phyloP scores from a whole-genome alignment of 1,140 invertebrate genomes.

The Monochamus saltuarius region DNA sequence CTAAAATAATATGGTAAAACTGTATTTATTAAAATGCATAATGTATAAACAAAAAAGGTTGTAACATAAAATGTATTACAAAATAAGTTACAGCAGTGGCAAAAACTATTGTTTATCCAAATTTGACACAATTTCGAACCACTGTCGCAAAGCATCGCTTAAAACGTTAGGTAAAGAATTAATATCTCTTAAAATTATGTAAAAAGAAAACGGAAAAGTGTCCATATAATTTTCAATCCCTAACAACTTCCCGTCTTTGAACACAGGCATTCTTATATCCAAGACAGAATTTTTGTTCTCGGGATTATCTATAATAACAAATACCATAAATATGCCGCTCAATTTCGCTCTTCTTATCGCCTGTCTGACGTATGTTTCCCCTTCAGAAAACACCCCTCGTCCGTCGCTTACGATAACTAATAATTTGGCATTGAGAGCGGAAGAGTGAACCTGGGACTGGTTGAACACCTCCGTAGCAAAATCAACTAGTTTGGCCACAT shows the following conservation, averaged over 20 bases:
- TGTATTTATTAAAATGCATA: constrained; percentile 2
- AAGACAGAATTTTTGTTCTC: constrained; percentile 90
- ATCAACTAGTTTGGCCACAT: constrained; percentile 77
- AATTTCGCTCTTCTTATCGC: constrained; percentile 80
- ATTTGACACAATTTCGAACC: constrained; percentile 94
- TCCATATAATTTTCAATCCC: constrained; percentile 83
- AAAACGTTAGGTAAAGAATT: constrained; percentile 83
- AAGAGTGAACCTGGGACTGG: constrained; percentile 36
- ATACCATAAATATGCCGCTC: constrained; percentile 88
- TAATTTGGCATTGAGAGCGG: constrained; percentile 72
- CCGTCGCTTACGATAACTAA: constrained; percentile 94
- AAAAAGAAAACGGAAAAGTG: constrained; percentile 98
- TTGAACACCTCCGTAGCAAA: constrained; percentile 71
- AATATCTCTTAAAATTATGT: constrained; percentile 89
- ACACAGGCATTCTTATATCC: constrained; percentile 79
- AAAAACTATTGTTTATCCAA: constrained; percentile 47
- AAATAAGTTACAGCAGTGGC: background rate
- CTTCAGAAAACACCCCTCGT: constrained; percentile 88
- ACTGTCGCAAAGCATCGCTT: constrained; percentile 94
- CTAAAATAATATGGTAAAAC: background rate
- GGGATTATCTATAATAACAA: constrained; percentile 94
- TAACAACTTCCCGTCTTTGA: constrained; percentile 64
- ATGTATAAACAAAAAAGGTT: background rate
- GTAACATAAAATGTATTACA: background rate
- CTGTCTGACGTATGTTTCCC: constrained; percentile 71